A percentile compares a stretch with the other conserved stretches of the same genome.
Evolutionary conservation across 2,888 invertebrate species (phyloP).

Genomic region (Luffia ferchaultella): DNA sequence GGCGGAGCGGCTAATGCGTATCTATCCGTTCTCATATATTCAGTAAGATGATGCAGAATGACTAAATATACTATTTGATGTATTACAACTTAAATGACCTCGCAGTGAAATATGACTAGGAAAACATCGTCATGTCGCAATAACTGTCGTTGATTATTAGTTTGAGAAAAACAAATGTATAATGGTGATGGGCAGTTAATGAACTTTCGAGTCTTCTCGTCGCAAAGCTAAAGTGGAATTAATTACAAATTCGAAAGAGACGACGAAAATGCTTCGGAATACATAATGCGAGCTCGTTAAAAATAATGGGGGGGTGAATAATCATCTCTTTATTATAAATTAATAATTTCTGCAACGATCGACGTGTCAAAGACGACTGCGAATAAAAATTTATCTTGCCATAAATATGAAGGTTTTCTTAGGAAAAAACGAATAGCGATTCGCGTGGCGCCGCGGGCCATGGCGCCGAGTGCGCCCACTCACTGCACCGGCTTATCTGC

Average conservation of each 20-base stretch:
- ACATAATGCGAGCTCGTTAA: background rate
- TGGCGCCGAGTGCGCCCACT: constrained; percentile 47
- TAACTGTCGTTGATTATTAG: background rate
- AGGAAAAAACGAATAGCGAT: background rate
- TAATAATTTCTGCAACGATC: constrained; percentile 29
- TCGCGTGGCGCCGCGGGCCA: constrained; percentile 26
- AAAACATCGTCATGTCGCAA: too few relatives aligned
- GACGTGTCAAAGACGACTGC: constrained; percentile 29
- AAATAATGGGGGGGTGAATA: background rate
- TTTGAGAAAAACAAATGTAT: background rate
- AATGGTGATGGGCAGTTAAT: background rate
- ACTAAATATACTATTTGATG: too few relatives aligned
- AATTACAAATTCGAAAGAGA: background rate
- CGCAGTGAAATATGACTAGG: too few relatives aligned
- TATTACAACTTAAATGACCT: too few relatives aligned
- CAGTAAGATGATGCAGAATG: too few relatives aligned
- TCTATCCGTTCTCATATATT: too few relatives aligned
- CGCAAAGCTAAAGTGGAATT: background rate
- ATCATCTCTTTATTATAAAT: constrained; percentile 23
- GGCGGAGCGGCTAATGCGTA: too few relatives aligned
- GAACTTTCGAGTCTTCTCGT: background rate
- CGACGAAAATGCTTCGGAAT: background rate
- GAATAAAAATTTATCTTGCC: constrained; percentile 21
- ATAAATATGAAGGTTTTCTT: constrained; percentile 22
- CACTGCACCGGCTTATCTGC: constrained; percentile 21